Base-by-base conservation (phyloP, 2,797 vertebrate genomes). In the Cynopterus sphinx region DNA sequence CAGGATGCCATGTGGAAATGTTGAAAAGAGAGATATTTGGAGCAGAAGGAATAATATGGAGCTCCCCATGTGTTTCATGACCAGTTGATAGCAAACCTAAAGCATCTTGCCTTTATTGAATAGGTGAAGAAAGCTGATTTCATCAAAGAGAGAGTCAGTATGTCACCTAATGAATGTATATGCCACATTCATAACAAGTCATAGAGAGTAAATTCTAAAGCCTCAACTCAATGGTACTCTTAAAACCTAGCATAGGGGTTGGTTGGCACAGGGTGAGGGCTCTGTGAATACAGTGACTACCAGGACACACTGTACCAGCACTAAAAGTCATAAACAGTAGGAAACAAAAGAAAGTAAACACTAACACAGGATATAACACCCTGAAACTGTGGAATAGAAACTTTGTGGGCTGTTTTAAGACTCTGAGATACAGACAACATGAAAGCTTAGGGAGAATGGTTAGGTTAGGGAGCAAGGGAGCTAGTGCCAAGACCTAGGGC, bases 401-500 rank as follows among this genome's bases (percentile, higher is more conserved):
- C 49, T 26, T 19, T 21, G 26, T 33, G 22, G n/a, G 31, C 22
- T 86, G 24, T 15, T 61, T 46, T 21, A 53, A 39, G 92, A 68
- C 8, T 73, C 53, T 1, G 2, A 49, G 28, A 16, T 33, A 5
- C 11, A 33, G 73, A 53, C 39, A 63, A 21, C 9, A 36, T 41
- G 57, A 36, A 41, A 55, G 3, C 2, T 8, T 33, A 63, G 57
- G 22, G 24, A 73, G n/a, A 26, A 3, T 19, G 6, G 53, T 2
- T 43, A 53, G 39, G 39, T 3, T 3, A 19, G 33, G 13, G 31
- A 55, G 43, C 4, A 3, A 16, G 9, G 2, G 8, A 1, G 7
- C 39, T 5, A 1, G 31, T 1, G 0, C 2, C 36, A 31, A 59
- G 3, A 5, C 26, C 9, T 10, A 1, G 2, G 3, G 6, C 0